Base-by-base conservation (phyloP, 2,113 vertebrate genomes). In the Coptodon bakossiorum region DNA sequence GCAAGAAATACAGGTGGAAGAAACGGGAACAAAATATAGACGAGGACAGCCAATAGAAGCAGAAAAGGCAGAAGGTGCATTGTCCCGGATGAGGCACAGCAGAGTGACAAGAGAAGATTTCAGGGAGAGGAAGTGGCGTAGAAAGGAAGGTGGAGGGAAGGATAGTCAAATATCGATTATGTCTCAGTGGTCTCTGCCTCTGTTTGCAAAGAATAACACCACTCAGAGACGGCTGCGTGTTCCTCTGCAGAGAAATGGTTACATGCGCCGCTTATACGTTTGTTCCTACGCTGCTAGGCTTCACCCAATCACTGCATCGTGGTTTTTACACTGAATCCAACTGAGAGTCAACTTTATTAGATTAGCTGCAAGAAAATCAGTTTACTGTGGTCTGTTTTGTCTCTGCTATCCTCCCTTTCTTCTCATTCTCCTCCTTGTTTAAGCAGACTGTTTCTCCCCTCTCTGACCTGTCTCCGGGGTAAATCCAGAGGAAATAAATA, bases 121-220 rank as follows among this genome's bases (percentile, higher is more conserved):
- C 45, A 83, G 86, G 57, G 68, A 59, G 78, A 88, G 71, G 79
- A 63, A 59, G 82, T 83, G 78, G 84, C 82, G 85, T 31, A 61
- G 88, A 91, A 80, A 88, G 68, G 87, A 79, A 88, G 89, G 84
- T 24, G 84, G 91, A 90, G 78, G 90, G 88, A 76, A 91, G 92
- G 68, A 78, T 24, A 89, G 88, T 94, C 94, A 93, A 88, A 94
- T 53, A 91, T 31, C 2, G 81, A 82, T 91, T 78, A 87, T 53
- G 85, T 88, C 56, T 87, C 61, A 57, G 66, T 22, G 84, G 63
- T 6, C 19, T 84, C 3, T 19, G 31, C 16, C 63, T 82, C 45
- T 50, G 79, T 63, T 40, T 27, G 9, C 45, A 81, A 40, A 81
- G 16, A 50, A 16, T 63, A 9, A 54, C 56, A 80, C 66, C 56